phyloP scores from a whole-genome alignment of 2,113 vertebrate genomes.

The Pedetes capensis region DNA sequence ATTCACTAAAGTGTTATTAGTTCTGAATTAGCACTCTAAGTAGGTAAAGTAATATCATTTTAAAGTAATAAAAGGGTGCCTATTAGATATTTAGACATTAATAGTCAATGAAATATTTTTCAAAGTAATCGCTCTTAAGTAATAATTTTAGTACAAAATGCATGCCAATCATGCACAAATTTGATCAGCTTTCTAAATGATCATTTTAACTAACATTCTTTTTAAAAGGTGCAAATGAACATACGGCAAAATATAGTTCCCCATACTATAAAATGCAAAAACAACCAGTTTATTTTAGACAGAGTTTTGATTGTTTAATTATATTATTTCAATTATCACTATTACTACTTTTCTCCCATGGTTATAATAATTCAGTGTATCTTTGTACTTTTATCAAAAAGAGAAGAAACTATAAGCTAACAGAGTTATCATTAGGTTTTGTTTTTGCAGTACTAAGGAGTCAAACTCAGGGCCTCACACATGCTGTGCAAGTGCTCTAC shows the following conservation, averaged over 20 bases:
- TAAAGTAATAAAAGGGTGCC: neutral
- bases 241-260: neutral
- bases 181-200: neutral
- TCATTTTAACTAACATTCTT: neutral
- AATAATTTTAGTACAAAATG: neutral
- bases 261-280: neutral
- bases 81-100: slow-evolving; percentile 43
- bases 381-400: neutral
- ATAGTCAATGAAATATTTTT: slow-evolving; percentile 31
- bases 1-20: slow-evolving; percentile 8
- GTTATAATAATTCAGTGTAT: neutral
- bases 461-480: too few relatives aligned
- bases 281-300: neutral
- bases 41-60: neutral
- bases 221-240: neutral
- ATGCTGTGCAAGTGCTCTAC: too few relatives aligned
- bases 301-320: neutral
- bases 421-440: neutral
- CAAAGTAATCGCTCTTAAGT: neutral
- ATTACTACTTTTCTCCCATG: neutral
- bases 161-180: neutral
- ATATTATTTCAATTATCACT: neutral
- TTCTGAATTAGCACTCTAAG: slow-evolving; percentile 35
- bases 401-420: neutral
- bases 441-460: too few relatives aligned